Evolutionary conservation across 2,113 vertebrate species (phyloP).

Genomic region (Caracal caracal): DNA sequence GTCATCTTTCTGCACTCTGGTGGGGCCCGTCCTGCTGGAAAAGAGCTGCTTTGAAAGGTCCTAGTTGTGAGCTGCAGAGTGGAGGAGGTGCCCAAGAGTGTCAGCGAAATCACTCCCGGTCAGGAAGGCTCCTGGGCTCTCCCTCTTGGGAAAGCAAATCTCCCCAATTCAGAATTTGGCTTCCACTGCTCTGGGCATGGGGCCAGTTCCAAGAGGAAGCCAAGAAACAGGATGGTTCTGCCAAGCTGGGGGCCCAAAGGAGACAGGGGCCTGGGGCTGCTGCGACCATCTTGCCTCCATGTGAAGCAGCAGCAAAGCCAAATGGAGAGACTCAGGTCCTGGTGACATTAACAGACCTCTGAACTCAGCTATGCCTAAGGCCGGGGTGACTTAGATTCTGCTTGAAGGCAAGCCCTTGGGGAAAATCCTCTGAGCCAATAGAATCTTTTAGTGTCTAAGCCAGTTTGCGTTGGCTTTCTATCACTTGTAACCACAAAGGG

Average conservation of each 20-base stretch:
- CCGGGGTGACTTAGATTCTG: too few relatives aligned
- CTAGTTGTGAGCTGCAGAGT: not conserved
- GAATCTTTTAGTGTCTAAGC: not conserved
- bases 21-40: not conserved
- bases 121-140: not conserved
- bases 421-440: not conserved
- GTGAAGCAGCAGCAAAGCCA: not conserved
- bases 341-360: not conserved
- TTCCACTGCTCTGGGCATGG: not conserved
- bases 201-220: not conserved
- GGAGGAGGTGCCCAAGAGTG: not conserved
- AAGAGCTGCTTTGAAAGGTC: not conserved
- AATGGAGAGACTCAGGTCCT: not conserved
- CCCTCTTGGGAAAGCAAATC: not conserved
- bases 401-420: not conserved
- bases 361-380: not conserved
- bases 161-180: not conserved
- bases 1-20: not conserved
- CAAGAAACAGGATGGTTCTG: not conserved
- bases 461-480: not conserved
- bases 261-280: fast-evolving
- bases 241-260: not conserved
- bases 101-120: not conserved
- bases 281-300: not conserved
- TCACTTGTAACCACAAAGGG: not conserved